Conservation (phyloP, 2,797 vertebrate species). For the Liasis olivaceus region DNA sequence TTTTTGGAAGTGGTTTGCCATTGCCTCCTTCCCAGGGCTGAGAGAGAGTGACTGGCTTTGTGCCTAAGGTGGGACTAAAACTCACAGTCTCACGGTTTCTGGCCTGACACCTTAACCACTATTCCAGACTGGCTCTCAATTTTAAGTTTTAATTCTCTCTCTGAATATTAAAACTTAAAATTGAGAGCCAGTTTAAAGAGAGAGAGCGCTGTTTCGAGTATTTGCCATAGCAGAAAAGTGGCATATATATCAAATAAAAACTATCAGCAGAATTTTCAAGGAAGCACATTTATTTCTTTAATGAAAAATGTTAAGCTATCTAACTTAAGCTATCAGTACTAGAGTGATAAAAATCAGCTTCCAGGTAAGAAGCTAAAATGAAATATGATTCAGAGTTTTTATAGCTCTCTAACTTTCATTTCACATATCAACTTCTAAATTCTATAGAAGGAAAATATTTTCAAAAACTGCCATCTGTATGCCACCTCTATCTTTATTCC, state of each 20-base stretch:
- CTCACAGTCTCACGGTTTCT: no score
- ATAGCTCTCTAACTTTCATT: constrained; percentile 4
- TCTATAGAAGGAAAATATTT: background rate
- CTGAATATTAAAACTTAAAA: no score
- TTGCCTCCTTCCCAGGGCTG: no score
- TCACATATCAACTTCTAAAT: background rate
- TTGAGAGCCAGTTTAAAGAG: background rate
- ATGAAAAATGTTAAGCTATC: background rate
- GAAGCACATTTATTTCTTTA: background rate
- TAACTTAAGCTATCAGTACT: background rate
- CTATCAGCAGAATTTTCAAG: background rate
- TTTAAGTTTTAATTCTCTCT: background rate
- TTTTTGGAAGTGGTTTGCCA: no score
- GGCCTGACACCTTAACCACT: background rate
- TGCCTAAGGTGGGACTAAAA: no score
- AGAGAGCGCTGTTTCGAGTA: background rate
- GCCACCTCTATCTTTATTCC: background rate
- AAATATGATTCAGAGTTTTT: background rate
- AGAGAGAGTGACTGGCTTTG: no score
- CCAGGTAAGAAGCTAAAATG: background rate
- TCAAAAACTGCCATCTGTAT: background rate
- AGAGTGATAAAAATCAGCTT: background rate
- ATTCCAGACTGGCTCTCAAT: background rate
- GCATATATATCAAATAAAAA: background rate
- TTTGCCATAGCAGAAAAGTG: background rate